These are phyloP conservation scores for Helostoma temminkii DNA, from an alignment of 2,797 vertebrate species.

Conservation along the genomic window DNA sequence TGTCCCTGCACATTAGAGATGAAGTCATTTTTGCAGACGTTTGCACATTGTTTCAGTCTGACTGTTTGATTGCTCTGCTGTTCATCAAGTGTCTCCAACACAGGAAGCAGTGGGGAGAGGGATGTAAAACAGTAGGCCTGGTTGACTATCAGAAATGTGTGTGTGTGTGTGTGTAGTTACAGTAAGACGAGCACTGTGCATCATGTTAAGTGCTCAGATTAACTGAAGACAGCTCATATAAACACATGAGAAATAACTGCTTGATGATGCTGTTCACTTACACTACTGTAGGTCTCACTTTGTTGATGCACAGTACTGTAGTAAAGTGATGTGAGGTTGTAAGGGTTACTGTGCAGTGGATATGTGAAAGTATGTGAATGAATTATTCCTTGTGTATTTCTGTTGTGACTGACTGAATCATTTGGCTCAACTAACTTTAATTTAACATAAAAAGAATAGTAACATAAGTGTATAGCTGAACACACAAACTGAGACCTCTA, in stretches of 20 bases:
- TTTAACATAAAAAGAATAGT: no score
- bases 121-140: conserved; percentile 12
- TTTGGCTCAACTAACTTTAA: no score
- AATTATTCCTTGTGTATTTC: no score
- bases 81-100: conserved; percentile 42
- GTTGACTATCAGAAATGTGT: conserved; percentile 9
- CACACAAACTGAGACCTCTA: background rate
- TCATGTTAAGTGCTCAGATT: conserved; percentile 21
- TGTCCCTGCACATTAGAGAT: background rate
- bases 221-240: conserved; percentile 39
- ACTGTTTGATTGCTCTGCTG: conserved; percentile 39
- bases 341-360: background rate
- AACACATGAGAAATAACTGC: conserved; percentile 29
- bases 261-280: background rate
- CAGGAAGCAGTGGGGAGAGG: conserved; percentile 42
- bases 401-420: no score
- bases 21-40: conserved; percentile 11
- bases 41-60: conserved; percentile 19
- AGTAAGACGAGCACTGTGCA: conserved; percentile 13
- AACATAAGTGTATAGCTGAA: no score
- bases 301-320: background rate
- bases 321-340: background rate
- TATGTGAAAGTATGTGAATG: no score
- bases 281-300: conserved; percentile 13
- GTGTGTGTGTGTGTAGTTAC: background rate